These are phyloP conservation scores for Thecophora atra DNA, from an alignment of 2,888 invertebrate species.

Conservation along the genomic window DNA sequence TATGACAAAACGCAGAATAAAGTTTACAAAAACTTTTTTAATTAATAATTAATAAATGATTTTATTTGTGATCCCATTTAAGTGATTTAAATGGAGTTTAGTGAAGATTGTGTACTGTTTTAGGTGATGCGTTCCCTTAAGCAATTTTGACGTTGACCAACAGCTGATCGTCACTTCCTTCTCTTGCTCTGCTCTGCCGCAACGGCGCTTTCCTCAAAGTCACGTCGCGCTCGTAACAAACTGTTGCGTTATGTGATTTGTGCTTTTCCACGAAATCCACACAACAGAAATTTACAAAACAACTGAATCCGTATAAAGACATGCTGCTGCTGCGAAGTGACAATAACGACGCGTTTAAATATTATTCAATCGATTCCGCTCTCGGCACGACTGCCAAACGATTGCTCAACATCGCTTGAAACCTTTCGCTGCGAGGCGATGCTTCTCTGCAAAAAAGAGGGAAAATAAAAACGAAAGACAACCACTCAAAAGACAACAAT, in stretches of 20 bases:
- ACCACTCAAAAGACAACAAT: background rate
- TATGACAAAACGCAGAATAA: background rate
- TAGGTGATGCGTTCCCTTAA: too few species aligned
- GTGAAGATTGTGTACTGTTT: too few species aligned
- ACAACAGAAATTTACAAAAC: background rate
- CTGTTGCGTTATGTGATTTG: background rate
- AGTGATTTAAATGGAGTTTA: background rate
- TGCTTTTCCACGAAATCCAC: background rate
- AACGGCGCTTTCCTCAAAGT: too few species aligned
- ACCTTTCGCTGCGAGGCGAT: background rate
- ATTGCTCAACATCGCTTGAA: conserved; percentile 7
- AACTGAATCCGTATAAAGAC: background rate
- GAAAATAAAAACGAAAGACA: background rate
- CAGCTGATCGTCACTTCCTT: too few species aligned
- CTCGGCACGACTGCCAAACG: background rate
- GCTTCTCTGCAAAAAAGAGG: background rate
- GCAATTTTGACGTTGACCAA: too few species aligned
- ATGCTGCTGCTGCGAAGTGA: background rate
- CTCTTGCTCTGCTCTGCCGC: too few species aligned
- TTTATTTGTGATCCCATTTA: background rate
- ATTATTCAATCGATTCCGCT: conserved; percentile 11
- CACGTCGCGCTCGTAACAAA: background rate
- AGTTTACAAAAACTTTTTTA: background rate
- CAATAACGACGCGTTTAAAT: background rate
- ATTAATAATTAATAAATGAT: background rate